Conservation (phyloP, 2,888 invertebrate genomes). For the Epistrophella euchroma region DNA sequence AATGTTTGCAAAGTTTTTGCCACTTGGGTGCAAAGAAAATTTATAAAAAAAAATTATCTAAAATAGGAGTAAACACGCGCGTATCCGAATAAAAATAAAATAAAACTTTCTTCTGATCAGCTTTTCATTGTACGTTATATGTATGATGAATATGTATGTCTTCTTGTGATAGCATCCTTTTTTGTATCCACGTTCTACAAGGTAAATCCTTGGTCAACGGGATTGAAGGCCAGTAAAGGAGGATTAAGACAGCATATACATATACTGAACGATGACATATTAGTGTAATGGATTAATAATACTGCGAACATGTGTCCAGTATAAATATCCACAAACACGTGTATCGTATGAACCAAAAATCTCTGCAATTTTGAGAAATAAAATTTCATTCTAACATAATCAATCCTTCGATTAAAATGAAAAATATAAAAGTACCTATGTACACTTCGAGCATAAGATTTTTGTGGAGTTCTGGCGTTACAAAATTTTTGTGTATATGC, state of each 20-base stretch:
- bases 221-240: background rate
- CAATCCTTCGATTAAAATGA: background rate
- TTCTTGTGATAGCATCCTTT: constrained; percentile 37
- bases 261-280: constrained; percentile 50
- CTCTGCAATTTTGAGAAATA: background rate
- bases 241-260: constrained; percentile 12
- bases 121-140: constrained; percentile 45
- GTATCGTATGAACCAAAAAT: background rate
- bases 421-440: background rate
- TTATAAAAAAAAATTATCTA: constrained; percentile 48
- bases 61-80: constrained; percentile 72
- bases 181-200: constrained; percentile 53
- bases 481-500: no score
- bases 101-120: constrained; percentile 68
- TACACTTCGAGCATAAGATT: no score
- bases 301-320: constrained; percentile 60
- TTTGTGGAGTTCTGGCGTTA: no score
- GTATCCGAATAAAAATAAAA: constrained; percentile 14
- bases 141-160: background rate
- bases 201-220: constrained; percentile 56
- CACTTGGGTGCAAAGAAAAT: constrained; percentile 18
- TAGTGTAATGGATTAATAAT: constrained; percentile 73
- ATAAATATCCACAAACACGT: constrained; percentile 4
- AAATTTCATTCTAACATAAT: background rate
- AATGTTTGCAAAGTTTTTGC: constrained; percentile 65